Conservation (phyloP, 2,113 vertebrate genomes). For the Mola mola region DNA sequence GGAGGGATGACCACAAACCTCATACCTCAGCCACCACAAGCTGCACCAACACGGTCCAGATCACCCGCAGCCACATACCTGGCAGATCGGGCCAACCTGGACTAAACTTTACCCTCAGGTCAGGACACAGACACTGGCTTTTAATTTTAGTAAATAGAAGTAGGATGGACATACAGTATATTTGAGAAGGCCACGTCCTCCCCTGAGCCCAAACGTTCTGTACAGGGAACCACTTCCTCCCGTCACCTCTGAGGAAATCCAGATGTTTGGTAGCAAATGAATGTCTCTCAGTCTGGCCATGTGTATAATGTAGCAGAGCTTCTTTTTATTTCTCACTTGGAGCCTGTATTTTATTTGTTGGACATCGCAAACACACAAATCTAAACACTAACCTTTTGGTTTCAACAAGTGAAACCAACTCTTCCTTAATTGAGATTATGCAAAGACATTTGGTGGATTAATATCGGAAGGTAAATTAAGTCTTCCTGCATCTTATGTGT, state of each 20-base stretch:
- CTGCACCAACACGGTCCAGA: constrained; percentile 5
- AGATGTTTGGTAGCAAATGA: constrained; percentile 50
- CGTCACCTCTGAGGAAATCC: constrained; percentile 31
- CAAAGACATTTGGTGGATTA: constrained; percentile 51
- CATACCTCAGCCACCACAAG: constrained; percentile 41
- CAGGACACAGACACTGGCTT: constrained; percentile 9
- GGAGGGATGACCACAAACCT: constrained; percentile 20
- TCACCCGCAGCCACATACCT: neutral
- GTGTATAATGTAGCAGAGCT: constrained; percentile 60
- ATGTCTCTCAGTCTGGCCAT: constrained; percentile 30
- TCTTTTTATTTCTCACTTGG: constrained; percentile 37
- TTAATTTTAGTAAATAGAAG: neutral
- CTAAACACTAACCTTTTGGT: constrained; percentile 42
- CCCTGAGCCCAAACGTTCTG: neutral
- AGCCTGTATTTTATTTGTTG: constrained; percentile 30
- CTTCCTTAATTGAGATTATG: constrained; percentile 70
- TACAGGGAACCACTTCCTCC: constrained; percentile 15
- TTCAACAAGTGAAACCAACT: constrained; percentile 35
- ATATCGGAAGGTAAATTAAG: constrained; percentile 23
- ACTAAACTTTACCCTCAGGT: neutral
- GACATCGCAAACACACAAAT: constrained; percentile 13
- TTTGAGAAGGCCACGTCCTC: constrained; percentile 3
- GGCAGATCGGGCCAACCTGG: constrained; percentile 9
- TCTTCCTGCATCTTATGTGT: constrained; percentile 10
- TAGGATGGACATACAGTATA: neutral